phyloP scores from a whole-genome alignment of 2,797 vertebrate species.

The Oophaga sylvatica region DNA sequence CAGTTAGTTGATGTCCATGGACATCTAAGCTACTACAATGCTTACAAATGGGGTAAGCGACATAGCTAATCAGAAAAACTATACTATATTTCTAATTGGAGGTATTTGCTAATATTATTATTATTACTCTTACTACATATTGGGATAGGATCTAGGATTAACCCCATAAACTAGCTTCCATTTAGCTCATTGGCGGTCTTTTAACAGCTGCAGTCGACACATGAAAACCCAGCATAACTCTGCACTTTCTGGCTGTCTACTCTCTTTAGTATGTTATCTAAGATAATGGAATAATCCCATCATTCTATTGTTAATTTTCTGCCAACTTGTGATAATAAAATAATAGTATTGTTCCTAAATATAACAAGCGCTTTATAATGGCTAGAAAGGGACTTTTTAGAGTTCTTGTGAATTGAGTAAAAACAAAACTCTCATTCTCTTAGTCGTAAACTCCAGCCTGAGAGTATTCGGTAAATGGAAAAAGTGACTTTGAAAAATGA shows the following conservation, averaged over 20 bases:
- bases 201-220: too few species aligned
- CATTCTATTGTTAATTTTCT: neutral
- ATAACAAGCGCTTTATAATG: neutral
- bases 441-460: neutral
- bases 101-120: too few species aligned
- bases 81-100: too few species aligned
- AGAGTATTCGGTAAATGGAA: conserved; percentile 13
- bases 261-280: neutral
- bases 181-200: too few species aligned
- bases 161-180: too few species aligned
- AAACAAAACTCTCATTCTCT: conserved; percentile 1
- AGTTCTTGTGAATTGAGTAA: conserved; percentile 6
- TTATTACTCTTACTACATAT: too few species aligned
- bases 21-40: too few species aligned
- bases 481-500: conserved; percentile 37
- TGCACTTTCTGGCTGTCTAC: neutral
- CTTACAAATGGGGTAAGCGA: too few species aligned
- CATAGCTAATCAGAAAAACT: too few species aligned
- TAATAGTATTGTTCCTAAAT: neutral
- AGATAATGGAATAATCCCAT: neutral
- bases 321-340: neutral
- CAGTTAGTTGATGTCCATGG: too few species aligned
- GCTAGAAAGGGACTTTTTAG: conserved; percentile 19
- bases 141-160: too few species aligned
- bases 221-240: too few species aligned